A percentile compares a stretch with the other conserved stretches of the same genome.
Conservation (phyloP, 2,888 invertebrate genomes). For the Alsophila aescularia region DNA sequence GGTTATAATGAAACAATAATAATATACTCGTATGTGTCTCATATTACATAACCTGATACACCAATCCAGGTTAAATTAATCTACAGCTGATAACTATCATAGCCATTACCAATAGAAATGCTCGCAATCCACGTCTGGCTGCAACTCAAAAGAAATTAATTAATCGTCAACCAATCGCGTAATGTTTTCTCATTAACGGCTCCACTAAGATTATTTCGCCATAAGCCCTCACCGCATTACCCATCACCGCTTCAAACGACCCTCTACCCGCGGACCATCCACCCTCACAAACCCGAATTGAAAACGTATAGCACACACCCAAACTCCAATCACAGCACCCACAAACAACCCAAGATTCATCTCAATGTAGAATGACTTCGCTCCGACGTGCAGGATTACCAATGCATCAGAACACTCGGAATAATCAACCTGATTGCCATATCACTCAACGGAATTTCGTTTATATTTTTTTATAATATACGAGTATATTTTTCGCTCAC, state of each 20-base stretch:
- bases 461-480: constrained; percentile 32
- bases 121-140: constrained; percentile 25
- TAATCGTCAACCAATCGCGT: constrained; percentile 54
- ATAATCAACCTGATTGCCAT: constrained; percentile 34
- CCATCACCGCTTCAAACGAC: constrained; percentile 73
- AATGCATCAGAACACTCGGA: constrained; percentile 29
- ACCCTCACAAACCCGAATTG: constrained; percentile 58
- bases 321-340: constrained; percentile 49
- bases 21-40: too few relatives aligned
- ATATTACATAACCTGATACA: too few relatives aligned
- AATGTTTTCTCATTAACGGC: constrained; percentile 74
- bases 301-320: constrained; percentile 57
- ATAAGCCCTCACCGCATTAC: constrained; percentile 67
- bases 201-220: constrained; percentile 72
- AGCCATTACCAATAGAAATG: constrained; percentile 9
- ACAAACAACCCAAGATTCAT: constrained; percentile 53
- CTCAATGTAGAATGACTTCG: constrained; percentile 48
- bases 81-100: constrained; percentile 26
- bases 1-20: too few relatives aligned
- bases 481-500: constrained; percentile 34
- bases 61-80: neutral
- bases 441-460: constrained; percentile 29
- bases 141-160: constrained; percentile 57
- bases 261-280: constrained; percentile 46
- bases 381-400: constrained; percentile 27